These are phyloP conservation scores for Scolopax rusticola DNA, from an alignment of 2,797 vertebrate species.

Conservation along the genomic window DNA sequence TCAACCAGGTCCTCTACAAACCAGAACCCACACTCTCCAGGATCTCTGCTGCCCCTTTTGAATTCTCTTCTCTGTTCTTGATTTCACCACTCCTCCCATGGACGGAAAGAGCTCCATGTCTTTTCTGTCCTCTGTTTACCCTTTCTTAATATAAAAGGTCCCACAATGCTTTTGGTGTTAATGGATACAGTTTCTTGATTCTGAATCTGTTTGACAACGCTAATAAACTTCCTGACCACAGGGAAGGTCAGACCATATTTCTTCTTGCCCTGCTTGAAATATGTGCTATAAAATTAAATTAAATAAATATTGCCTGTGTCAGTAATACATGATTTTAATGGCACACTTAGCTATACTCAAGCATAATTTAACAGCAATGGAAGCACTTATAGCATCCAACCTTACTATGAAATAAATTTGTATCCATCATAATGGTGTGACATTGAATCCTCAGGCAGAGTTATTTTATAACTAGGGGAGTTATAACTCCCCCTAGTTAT, in stretches of 20 bases:
- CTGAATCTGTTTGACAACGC: neutral
- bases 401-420: constrained; percentile 55
- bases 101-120: neutral
- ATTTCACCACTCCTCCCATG: neutral
- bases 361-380: constrained; percentile 37
- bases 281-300: constrained; percentile 49
- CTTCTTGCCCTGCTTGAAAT: constrained; percentile 46
- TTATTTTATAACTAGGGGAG: neutral
- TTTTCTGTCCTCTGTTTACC: neutral
- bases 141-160: neutral
- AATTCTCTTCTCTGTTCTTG: neutral
- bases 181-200: neutral
- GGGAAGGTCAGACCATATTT: constrained; percentile 18
- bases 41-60: neutral
- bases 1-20: neutral
- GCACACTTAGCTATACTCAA: constrained; percentile 38
- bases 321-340: constrained; percentile 57
- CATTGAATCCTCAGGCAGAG: neutral
- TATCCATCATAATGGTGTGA: neutral
- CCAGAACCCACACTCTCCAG: neutral
- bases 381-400: neutral
- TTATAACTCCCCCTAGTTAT: neutral
- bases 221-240: constrained; percentile 24
- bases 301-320: constrained; percentile 58
- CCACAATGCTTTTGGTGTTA: neutral